Evolutionary conservation across 2,797 vertebrate genomes (phyloP), one percentile per base, ranked within the genome.

Genomic region (Xenentodon cancila): DNA sequence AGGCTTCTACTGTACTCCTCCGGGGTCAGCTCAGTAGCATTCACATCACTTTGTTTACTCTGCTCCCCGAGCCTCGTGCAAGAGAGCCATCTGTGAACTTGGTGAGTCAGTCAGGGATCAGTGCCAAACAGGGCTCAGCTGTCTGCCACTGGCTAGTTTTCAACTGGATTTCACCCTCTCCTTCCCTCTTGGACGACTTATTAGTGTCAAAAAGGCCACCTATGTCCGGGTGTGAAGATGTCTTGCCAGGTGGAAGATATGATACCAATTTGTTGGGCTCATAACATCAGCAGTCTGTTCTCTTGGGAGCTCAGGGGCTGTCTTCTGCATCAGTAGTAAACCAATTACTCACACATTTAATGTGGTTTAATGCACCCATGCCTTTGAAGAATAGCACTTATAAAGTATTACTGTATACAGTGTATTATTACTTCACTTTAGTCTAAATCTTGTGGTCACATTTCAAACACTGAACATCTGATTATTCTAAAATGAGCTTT

Each of bases 1-100:
- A 21, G 44, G 16, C 43, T 17, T 34, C 27, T 18, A 44, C 71
- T 32, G 25, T 55, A 37, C 48, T 22, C 61, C 49, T 5, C 72
- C 4, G 66, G 68, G 85, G 73, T 84, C 64, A 68, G 57, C 72
- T 79, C 56, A 76, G 64, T 57, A 44, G 50, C 70, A 73, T 71
- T 58, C 71, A n/a, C 62, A 11, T 53, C 60, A 70, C 73, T 88
- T 75, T 87, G 88, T 89, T 87, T 79, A 66, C 68, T 71, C 46
- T 68, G 73, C 79, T 65, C 54, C 64, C 49, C 1, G 4, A 70
- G 75, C 50, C 64, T 32, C 7, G 71, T 59, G 15, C 59, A 68
- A 84, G 73, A 67, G 80, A 80, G 71, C 81, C 85, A 88, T 88
- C 87, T 90, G 87, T 86, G 88, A 89, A 85, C 72, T 75, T 73